Conservation (phyloP, 2,888 invertebrate genomes). For the Apotomis turbidana region DNA sequence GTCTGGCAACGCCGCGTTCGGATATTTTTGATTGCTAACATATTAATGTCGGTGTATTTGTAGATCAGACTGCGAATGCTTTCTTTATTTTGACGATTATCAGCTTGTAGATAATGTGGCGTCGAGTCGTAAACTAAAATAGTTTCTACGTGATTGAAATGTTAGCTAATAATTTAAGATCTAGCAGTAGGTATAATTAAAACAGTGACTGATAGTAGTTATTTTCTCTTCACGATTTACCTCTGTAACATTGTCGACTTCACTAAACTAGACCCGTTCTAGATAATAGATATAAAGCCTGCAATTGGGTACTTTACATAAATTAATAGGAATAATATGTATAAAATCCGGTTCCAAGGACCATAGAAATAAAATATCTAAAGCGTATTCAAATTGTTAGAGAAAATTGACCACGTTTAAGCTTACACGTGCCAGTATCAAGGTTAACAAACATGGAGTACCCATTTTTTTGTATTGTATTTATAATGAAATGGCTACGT, state of each 20-base stretch:
- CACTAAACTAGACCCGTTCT: no score
- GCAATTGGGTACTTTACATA: neutral
- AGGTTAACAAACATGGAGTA: neutral
- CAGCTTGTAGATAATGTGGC: conserved; percentile 2
- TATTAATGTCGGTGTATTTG: conserved; percentile 37
- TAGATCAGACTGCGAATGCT: conserved; percentile 27
- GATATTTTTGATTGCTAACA: conserved; percentile 41
- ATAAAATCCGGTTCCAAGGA: neutral
- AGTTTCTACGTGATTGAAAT: neutral
- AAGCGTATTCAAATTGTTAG: neutral
- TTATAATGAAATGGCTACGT: neutral
- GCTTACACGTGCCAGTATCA: neutral
- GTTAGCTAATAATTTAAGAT: neutral
- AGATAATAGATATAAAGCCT: no score
- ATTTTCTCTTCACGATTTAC: neutral
- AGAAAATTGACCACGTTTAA: neutral
- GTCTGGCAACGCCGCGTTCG: conserved; percentile 44
- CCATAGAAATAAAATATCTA: neutral
- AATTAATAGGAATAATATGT: neutral
- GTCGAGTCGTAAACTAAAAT: neutral
- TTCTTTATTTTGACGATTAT: conserved; percentile 14
- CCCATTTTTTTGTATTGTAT: no score
- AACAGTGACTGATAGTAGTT: neutral
- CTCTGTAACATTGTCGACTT: no score
- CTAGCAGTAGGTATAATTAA: neutral